phyloP scores from a whole-genome alignment of 2,797 vertebrate genomes.

The Liasis olivaceus region DNA sequence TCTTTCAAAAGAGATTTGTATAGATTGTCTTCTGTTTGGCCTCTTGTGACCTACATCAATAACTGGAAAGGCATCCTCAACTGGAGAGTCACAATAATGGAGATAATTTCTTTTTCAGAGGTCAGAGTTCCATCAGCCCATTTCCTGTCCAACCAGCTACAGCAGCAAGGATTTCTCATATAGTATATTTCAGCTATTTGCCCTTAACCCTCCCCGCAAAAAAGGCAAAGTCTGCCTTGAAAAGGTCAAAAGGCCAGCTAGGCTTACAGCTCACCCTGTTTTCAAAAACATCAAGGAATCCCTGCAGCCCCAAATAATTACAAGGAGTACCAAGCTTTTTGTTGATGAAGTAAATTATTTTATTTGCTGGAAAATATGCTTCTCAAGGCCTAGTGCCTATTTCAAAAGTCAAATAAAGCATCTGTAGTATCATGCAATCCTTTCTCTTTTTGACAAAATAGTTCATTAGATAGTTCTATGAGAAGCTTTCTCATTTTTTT shows the following conservation, averaged over 20 bases:
- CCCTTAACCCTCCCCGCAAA: background rate
- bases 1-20: background rate
- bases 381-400: slow-evolving; percentile 39
- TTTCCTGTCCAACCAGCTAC: background rate
- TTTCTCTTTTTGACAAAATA: slow-evolving; percentile 8
- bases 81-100: slow-evolving; percentile 10
- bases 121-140: slow-evolving; percentile 24
- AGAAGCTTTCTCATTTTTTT: slow-evolving; percentile 8
- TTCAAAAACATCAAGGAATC: slow-evolving; percentile 53
- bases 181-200: slow-evolving; percentile 30
- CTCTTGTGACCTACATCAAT: background rate
- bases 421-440: slow-evolving; percentile 26
- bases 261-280: slow-evolving; percentile 43
- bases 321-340: slow-evolving; percentile 66
- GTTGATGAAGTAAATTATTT: slow-evolving; percentile 49
- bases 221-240: slow-evolving; percentile 41
- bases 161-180: slow-evolving; percentile 21
- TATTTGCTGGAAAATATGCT: slow-evolving; percentile 32
- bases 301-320: slow-evolving; percentile 47
- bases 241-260: slow-evolving; percentile 51
- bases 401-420: slow-evolving; percentile 42
- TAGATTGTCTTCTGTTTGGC: background rate
- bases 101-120: slow-evolving; percentile 32
- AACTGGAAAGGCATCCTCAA: slow-evolving; percentile 18
- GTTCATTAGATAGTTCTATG: slow-evolving; percentile 14